phyloP scores from a whole-genome alignment of 2,888 invertebrate species.

The Alitta virens region DNA sequence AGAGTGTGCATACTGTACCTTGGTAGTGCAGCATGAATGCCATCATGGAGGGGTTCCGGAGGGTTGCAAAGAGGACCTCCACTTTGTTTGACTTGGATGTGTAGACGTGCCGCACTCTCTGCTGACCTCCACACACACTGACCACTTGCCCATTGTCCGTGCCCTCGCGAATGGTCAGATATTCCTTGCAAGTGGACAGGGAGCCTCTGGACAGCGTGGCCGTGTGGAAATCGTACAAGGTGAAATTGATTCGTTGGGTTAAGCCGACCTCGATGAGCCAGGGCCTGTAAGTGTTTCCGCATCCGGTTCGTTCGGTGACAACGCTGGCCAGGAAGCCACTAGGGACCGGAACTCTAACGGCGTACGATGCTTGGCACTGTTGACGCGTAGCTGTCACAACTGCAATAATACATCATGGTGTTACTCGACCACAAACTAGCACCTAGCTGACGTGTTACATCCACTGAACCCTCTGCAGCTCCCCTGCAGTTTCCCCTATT shows the following conservation, averaged over 20 bases:
- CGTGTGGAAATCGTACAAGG: constrained; percentile 9
- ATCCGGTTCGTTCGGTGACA: constrained; percentile 11
- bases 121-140: neutral
- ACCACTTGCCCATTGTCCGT: neutral
- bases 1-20: neutral
- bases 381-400: neutral
- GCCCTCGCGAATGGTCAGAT: neutral
- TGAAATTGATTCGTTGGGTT: constrained; percentile 16
- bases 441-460: too few relatives aligned
- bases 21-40: neutral
- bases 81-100: neutral
- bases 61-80: neutral
- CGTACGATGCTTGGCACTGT: neutral
- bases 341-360: neutral
- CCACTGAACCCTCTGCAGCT: too few relatives aligned
- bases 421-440: too few relatives aligned
- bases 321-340: constrained; percentile 15
- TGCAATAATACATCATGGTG: neutral
- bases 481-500: too few relatives aligned
- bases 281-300: constrained; percentile 11
- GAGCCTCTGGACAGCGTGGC: neutral
- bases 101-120: neutral
- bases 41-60: neutral
- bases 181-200: neutral
- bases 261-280: constrained; percentile 10